A percentile compares a stretch with the other conserved stretches of the same genome.
Conservation (phyloP, 2,797 vertebrate genomes). For the Pampus argenteus region DNA sequence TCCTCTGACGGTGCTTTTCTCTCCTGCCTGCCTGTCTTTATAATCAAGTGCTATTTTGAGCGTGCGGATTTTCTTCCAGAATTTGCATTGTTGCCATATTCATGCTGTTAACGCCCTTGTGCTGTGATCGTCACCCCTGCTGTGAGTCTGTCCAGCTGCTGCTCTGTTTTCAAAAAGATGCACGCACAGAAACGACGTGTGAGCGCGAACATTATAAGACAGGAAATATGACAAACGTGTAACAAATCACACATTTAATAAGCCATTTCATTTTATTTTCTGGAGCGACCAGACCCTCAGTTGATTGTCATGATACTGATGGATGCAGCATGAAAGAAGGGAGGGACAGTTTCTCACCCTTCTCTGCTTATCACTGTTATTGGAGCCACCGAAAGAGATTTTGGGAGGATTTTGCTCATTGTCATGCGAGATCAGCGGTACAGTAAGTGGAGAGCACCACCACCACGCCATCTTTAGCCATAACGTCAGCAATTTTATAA, state of each 20-base stretch:
- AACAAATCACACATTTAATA: constrained; percentile 51
- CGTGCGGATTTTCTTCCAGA: constrained; percentile 45
- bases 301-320: constrained; percentile 32
- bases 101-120: constrained; percentile 33
- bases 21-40: constrained; percentile 36
- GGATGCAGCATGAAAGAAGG: constrained; percentile 31
- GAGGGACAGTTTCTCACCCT: constrained; percentile 6
- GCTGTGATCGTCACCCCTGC: constrained; percentile 27
- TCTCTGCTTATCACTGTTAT: constrained; percentile 3
- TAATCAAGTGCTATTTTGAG: constrained; percentile 72
- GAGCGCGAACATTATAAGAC: constrained; percentile 26
- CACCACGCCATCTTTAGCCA: constrained; percentile 25
- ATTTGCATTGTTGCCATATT: constrained; percentile 59
- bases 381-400: constrained; percentile 34
- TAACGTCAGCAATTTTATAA: constrained; percentile 68
- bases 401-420: constrained; percentile 19
- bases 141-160: constrained; percentile 39
- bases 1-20: constrained; percentile 38
- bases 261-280: constrained; percentile 44
- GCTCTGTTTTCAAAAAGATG: constrained; percentile 40
- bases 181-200: too few relatives aligned
- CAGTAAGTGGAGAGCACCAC: constrained; percentile 16
- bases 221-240: constrained; percentile 4
- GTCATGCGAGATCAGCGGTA: constrained; percentile 12
- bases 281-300: constrained; percentile 20